Evolutionary conservation across 2,113 vertebrate genomes (phyloP).

Genomic region (Pica pica): DNA sequence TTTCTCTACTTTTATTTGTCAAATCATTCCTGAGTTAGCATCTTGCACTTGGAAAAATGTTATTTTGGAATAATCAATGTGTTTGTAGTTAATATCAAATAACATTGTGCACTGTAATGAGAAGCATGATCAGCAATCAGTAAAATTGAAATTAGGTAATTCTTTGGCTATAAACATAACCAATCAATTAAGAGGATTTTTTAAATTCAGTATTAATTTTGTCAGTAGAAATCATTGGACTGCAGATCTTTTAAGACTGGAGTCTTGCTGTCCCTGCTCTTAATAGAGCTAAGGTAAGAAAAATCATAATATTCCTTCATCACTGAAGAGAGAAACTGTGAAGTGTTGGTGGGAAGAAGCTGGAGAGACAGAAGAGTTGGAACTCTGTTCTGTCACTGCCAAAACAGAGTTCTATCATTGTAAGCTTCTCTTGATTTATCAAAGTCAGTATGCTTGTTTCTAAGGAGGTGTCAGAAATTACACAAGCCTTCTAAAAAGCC

Average conservation of each 20-base stretch:
- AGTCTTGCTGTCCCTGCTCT: not conserved
- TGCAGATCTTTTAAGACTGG: not conserved
- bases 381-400: not conserved
- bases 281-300: not conserved
- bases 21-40: not conserved
- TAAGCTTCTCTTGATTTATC: not conserved
- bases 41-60: not conserved
- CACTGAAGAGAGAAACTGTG: not conserved
- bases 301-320: not conserved
- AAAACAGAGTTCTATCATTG: not conserved
- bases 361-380: not conserved
- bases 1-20: not conserved
- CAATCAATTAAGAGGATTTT: not conserved
- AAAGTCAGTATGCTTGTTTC: not conserved
- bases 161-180: not conserved
- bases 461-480: not conserved
- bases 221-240: not conserved
- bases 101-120: not conserved
- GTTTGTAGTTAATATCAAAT: not conserved
- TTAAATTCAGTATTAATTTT: not conserved
- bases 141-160: not conserved
- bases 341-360: not conserved
- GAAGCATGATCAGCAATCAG: not conserved
- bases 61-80: not conserved
- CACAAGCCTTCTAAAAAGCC: not conserved